A percentile compares a stretch with the other conserved stretches of the same genome.
These are phyloP conservation scores for Diabrotica balteata DNA, from an alignment of 2,888 invertebrate genomes.

Conservation along the genomic window DNA sequence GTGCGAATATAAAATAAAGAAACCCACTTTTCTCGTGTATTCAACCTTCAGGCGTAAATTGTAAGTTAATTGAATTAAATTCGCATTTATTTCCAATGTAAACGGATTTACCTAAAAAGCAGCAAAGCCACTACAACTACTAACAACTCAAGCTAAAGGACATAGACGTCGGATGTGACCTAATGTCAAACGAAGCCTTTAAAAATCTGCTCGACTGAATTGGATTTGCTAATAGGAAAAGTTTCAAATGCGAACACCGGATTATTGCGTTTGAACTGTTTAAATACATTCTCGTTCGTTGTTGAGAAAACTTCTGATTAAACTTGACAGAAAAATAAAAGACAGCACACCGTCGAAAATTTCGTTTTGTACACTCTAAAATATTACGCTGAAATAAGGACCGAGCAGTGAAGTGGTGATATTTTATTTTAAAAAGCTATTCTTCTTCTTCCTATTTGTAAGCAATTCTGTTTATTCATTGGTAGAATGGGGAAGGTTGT, in stretches of 20 bases:
- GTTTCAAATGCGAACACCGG: slow-evolving; percentile 30
- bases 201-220: slow-evolving; percentile 35
- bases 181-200: slow-evolving; percentile 48
- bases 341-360: neutral
- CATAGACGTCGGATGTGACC: slow-evolving; percentile 41
- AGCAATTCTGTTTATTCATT: too few species aligned
- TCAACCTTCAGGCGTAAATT: slow-evolving; percentile 10
- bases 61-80: slow-evolving; percentile 35
- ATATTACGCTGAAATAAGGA: too few species aligned
- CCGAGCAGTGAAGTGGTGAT: too few species aligned
- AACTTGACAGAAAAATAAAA: slow-evolving; percentile 15
- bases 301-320: slow-evolving; percentile 14
- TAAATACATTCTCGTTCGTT: slow-evolving; percentile 17
- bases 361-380: too few species aligned
- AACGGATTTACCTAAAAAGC: slow-evolving; percentile 42
- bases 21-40: neutral
- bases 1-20: too few species aligned
- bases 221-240: slow-evolving; percentile 42
- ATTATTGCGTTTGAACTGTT: slow-evolving; percentile 29
- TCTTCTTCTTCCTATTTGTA: too few species aligned
- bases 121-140: slow-evolving; percentile 27
- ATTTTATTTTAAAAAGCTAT: too few species aligned
- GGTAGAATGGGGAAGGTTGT: too few species aligned
- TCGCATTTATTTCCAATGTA: slow-evolving; percentile 35
- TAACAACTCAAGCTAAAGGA: slow-evolving; percentile 15